phyloP scores from a whole-genome alignment of 1,140 invertebrate genomes.

The Adelges cooleyi region DNA sequence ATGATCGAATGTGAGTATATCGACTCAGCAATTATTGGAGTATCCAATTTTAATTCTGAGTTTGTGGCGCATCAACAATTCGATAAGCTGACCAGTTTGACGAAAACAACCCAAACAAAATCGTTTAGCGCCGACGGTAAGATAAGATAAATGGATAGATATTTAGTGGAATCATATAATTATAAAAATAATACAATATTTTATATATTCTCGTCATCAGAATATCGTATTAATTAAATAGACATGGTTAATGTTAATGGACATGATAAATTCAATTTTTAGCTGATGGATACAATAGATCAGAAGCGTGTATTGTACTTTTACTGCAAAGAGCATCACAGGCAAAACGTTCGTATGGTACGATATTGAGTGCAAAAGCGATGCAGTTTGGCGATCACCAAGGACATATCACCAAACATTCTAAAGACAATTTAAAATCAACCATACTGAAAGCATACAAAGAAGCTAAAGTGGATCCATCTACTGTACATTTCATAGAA shows the following conservation, averaged over 20 bases:
- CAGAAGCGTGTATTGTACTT: constrained; percentile 48
- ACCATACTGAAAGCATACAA: not conserved
- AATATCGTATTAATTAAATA: no score
- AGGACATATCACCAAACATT: constrained; percentile 14
- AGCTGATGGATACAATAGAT: constrained; percentile 52
- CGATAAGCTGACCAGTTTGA: constrained; percentile 47
- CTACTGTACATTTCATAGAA: constrained; percentile 35
- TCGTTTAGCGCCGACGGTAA: constrained; percentile 55
- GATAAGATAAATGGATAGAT: no score
- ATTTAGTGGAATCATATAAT: no score
- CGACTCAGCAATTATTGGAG: constrained; percentile 57
- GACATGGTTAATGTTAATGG: no score
- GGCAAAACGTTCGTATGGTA: constrained; percentile 48
- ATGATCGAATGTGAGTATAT: constrained; percentile 50
- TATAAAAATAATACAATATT: no score
- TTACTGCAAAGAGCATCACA: constrained; percentile 45
- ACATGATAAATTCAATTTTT: not conserved
- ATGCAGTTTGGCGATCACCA: constrained; percentile 50
- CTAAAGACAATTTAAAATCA: not conserved
- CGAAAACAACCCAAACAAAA: constrained; percentile 51
- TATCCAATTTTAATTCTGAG: constrained; percentile 48
- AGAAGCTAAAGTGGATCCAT: constrained; percentile 46
- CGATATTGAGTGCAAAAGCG: constrained; percentile 44
- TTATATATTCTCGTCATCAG: no score
- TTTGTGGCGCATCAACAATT: constrained; percentile 51